Evolutionary conservation across 2,113 vertebrate genomes (phyloP).

Genomic region (Alosa alosa): DNA sequence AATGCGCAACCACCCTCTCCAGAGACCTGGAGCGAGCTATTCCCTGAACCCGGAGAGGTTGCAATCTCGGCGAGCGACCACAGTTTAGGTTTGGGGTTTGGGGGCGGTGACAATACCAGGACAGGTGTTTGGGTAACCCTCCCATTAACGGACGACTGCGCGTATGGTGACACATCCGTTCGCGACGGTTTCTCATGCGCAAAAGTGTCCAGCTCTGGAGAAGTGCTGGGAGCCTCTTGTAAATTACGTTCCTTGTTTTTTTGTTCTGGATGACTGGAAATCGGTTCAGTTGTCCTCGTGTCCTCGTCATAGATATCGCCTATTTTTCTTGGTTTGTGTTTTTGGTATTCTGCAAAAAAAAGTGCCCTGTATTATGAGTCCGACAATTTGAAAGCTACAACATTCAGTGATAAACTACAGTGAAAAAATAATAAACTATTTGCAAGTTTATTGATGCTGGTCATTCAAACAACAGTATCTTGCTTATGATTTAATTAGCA

Average conservation of each 20-base stretch:
- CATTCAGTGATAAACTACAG: neutral
- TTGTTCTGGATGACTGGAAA: neutral
- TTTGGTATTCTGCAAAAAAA: neutral
- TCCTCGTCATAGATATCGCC: neutral
- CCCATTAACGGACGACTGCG: slow-evolving; percentile 46
- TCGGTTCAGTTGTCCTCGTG: neutral
- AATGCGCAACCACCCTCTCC: slow-evolving; percentile 37
- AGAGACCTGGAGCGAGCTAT: slow-evolving; percentile 29
- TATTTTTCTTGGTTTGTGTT: neutral
- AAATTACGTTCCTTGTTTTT: neutral
- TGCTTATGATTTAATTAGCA: neutral
- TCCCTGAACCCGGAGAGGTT: slow-evolving; percentile 80
- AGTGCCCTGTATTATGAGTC: neutral
- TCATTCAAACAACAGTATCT: neutral
- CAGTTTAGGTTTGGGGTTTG: slow-evolving; percentile 84
- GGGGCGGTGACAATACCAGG: slow-evolving; percentile 68
- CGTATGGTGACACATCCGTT: neutral
- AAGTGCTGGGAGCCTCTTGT: neutral
- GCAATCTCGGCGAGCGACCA: slow-evolving; percentile 93
- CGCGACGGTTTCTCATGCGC: slow-evolving; percentile 36
- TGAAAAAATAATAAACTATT: neutral
- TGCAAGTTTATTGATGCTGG: neutral
- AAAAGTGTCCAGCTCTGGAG: slow-evolving; percentile 35
- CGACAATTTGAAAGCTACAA: neutral
- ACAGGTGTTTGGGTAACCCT: slow-evolving; percentile 68